Evolutionary conservation across 2,797 vertebrate species (phyloP), one percentile per base, ranked within the genome.

Genomic region (Aphelocoma californica): DNA sequence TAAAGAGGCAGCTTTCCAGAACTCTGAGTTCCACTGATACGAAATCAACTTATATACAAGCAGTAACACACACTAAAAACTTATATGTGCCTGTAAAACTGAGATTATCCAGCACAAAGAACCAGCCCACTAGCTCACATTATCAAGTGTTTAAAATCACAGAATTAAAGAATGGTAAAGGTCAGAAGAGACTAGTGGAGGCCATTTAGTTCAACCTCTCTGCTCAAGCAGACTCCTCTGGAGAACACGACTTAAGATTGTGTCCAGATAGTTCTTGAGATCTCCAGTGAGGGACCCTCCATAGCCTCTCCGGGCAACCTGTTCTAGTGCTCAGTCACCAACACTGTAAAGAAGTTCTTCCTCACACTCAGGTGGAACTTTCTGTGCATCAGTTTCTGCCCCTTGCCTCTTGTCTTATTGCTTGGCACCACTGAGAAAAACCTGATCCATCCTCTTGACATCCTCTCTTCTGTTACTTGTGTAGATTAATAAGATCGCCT

Each of bases 401-500:
- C 4, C 0, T 19, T 48, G 7, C 18, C 5, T 48, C 23, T 42
- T 20, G 6, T 54, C 21, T 10, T 48, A 14, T 19, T 0, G 0
- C 7, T 42, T 19, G 21, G 7, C 25, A 60, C 24, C 8, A 16
- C 21, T 1, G 3, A 42, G 12, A 42, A 54, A 18, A 54, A 21
- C 36, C 40, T 20, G 26, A 15, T 36, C 18, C 40, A 36, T 26
- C 14, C 18, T 42, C 34, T 26, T 6, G 16, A 9, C 25, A 32
- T 9, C 25, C 10, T 34, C 26, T 8, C n/a, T 40, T 60, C 40
- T 18, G 14, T 26, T 23, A 34, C 15, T 26, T 40, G 10, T 3
- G 4, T 9, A 42, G 26, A 36, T 14, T 32, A 44, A n/a, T 29
- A 44, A 44, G 2, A 32, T 20, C 0, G 0, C 24, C 19, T n/a